Evolutionary conservation across 2,888 invertebrate genomes (phyloP).

Genomic region (Nymphalis polychloros): DNA sequence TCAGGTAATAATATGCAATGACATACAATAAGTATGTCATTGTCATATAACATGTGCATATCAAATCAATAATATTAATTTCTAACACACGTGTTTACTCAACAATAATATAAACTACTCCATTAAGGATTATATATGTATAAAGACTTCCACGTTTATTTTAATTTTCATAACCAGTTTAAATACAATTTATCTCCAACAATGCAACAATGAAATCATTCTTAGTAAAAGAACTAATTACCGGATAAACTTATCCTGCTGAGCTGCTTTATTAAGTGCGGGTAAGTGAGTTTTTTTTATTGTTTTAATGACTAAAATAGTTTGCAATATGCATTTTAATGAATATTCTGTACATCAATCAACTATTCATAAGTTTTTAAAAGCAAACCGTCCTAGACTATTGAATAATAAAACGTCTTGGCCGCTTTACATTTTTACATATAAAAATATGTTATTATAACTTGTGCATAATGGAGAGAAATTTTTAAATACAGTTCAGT

Average conservation of each 20-base stretch:
- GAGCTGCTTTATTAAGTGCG: background rate
- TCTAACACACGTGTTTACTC: too few relatives aligned
- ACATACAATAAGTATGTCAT: too few relatives aligned
- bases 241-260: background rate
- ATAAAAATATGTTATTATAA: background rate
- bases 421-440: background rate
- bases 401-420: background rate
- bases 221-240: constrained; percentile 1
- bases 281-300: background rate
- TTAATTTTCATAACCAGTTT: background rate
- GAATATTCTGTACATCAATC: background rate
- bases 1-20: too few relatives aligned
- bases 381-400: too few relatives aligned
- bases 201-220: background rate
- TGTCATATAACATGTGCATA: too few relatives aligned
- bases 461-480: background rate
- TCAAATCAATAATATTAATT: too few relatives aligned
- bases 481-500: background rate
- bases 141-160: background rate
- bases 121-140: background rate
- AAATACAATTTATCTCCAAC: background rate
- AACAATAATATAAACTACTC: too few relatives aligned
- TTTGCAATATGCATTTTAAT: background rate
- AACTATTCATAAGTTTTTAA: too few relatives aligned
- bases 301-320: background rate